Evolutionary conservation across 2,888 invertebrate genomes (phyloP).

Genomic region (Lutraria lutraria): DNA sequence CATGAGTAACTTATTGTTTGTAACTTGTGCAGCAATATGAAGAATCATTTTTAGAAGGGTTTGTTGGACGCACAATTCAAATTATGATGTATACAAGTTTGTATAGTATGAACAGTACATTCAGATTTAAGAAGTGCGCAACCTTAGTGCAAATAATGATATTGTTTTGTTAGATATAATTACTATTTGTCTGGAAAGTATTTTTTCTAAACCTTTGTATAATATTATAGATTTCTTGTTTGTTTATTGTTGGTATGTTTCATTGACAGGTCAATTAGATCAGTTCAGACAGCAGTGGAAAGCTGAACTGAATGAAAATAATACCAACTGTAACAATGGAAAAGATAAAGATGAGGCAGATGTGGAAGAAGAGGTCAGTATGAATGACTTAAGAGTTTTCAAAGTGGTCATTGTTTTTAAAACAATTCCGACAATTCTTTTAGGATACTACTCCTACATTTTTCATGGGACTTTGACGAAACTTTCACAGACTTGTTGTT

Average conservation of each 20-base stretch:
- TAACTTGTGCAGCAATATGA: too few relatives aligned
- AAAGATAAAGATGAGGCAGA: constrained; percentile 4
- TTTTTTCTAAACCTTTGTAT: not conserved
- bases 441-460: too few relatives aligned
- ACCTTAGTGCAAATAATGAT: not conserved
- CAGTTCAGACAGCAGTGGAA: constrained; percentile 84
- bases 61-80: too few relatives aligned
- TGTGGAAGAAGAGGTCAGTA: constrained; percentile 39
- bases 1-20: too few relatives aligned
- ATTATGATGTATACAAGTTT: not conserved
- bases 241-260: not conserved
- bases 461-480: too few relatives aligned
- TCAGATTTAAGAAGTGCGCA: not conserved
- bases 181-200: not conserved
- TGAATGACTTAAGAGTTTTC: not conserved
- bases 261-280: constrained; percentile 72
- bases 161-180: not conserved
- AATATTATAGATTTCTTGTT: not conserved
- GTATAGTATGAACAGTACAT: not conserved
- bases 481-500: too few relatives aligned
- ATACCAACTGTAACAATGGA: not conserved
- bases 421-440: too few relatives aligned
- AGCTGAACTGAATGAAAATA: constrained; percentile 69
- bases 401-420: too few relatives aligned
- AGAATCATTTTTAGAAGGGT: too few relatives aligned